phyloP scores from a whole-genome alignment of 2,888 invertebrate genomes.

The Kryphioiulus occultus region DNA sequence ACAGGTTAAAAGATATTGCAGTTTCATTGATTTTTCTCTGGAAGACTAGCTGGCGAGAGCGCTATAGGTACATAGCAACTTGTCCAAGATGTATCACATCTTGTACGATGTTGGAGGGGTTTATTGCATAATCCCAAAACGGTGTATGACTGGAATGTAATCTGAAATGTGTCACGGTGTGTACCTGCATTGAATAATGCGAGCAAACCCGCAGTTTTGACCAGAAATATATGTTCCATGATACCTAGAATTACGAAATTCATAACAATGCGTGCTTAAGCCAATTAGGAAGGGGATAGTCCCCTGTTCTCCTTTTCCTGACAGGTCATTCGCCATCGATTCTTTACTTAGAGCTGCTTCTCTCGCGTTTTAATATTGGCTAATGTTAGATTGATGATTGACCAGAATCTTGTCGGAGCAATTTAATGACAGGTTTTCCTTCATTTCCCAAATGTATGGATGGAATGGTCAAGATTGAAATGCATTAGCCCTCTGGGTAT shows the following conservation, averaged over 20 bases:
- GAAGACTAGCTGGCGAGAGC: background rate
- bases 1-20: constrained; percentile 40
- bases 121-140: constrained; percentile 3
- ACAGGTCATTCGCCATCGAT: background rate
- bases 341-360: background rate
- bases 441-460: constrained; percentile 22
- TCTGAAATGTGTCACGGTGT: background rate
- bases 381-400: constrained; percentile 30
- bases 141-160: background rate
- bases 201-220: background rate
- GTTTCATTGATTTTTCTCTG: constrained; percentile 6
- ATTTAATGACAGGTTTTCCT: constrained; percentile 39
- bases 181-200: background rate
- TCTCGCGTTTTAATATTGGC: constrained; percentile 20
- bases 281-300: background rate
- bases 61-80: background rate
- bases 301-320: background rate
- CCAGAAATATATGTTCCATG: background rate
- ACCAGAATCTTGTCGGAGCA: constrained; percentile 24
- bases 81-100: background rate
- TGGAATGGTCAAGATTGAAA: constrained; percentile 33
- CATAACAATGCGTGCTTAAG: no score
- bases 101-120: background rate
- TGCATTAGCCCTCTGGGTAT: background rate
- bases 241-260: background rate